Percentiles rank a stretch among this genome's conserved stretches.
These are phyloP conservation scores for Anoplopoma fimbria DNA, from an alignment of 2,113 vertebrate genomes.

Conservation along the genomic window DNA sequence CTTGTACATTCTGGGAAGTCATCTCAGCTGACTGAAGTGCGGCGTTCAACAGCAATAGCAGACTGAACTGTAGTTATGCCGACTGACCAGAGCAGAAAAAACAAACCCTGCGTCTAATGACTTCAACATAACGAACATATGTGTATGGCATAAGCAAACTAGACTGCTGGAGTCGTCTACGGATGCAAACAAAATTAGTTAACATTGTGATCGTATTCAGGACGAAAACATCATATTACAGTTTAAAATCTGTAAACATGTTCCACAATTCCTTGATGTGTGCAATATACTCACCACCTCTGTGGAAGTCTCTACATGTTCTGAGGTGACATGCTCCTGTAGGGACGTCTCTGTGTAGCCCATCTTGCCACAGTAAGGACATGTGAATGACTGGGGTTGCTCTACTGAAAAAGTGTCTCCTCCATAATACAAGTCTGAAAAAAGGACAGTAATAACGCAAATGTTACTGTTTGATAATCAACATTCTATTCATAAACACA, in stretches of 20 bases:
- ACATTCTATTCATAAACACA: not conserved
- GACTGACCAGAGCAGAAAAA: not conserved
- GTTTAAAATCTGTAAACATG: not conserved
- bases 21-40: slow-evolving; percentile 21
- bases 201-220: not conserved
- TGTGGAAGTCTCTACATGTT: slow-evolving; percentile 97
- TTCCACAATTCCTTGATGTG: not conserved
- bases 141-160: not conserved
- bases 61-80: not conserved
- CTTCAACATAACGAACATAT: not conserved
- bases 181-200: not conserved
- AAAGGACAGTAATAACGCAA: slow-evolving; percentile 41
- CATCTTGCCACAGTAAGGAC: slow-evolving; percentile 99
- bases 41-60: not conserved
- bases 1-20: not conserved
- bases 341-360: slow-evolving; percentile 97
- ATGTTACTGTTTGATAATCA: not conserved
- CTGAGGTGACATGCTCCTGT: slow-evolving; percentile 98
- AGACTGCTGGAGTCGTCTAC: not conserved
- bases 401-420: slow-evolving; percentile 99
- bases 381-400: slow-evolving; percentile 98
- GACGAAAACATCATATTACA: not conserved
- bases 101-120: not conserved
- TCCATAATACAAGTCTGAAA: slow-evolving; percentile 98
- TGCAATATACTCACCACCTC: slow-evolving; percentile 92